Conservation (phyloP, 2,797 vertebrate genomes). For the Sitta carolinensis region DNA sequence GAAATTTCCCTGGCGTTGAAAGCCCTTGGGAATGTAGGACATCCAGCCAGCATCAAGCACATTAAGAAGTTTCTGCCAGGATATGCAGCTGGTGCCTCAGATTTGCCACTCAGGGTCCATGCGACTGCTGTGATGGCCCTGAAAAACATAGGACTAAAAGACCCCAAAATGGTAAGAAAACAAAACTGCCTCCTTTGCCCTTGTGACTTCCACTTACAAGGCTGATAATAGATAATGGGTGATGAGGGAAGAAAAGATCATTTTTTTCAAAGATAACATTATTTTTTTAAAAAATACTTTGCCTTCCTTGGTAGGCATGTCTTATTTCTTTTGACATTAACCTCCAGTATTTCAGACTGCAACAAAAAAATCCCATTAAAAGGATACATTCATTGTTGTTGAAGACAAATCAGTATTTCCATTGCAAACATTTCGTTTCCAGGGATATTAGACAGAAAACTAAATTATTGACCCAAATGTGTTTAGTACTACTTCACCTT, state of each 20-base stretch:
- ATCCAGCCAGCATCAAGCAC: constrained; percentile 64
- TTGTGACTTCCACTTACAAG: not conserved
- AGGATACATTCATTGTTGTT: not conserved
- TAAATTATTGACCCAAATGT: constrained; percentile 33
- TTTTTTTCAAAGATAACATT: not conserved
- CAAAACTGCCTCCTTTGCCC: not conserved
- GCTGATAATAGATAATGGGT: not conserved
- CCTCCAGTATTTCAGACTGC: not conserved
- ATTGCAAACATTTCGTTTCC: constrained; percentile 5
- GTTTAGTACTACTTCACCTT: constrained; percentile 37
- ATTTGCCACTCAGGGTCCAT: constrained; percentile 44
- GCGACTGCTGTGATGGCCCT: constrained; percentile 54
- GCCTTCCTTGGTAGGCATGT: not conserved
- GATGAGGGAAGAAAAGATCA: not conserved
- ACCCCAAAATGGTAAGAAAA: constrained; percentile 63
- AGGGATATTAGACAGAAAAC: constrained; percentile 40
- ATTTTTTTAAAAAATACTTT: not conserved
- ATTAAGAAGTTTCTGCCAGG: constrained; percentile 70
- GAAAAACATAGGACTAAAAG: constrained; percentile 62
- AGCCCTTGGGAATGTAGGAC: constrained; percentile 69
- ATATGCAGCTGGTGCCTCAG: constrained; percentile 22
- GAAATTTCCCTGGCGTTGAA: constrained; percentile 68
- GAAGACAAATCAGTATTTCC: constrained; percentile 14
- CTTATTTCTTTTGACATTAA: constrained; percentile 16
- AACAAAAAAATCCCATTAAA: constrained; percentile 26